Conservation (phyloP, 30 jellyfish, hydroid and myxozoan species). For the Hydractinia symbiolongicarpus region DNA sequence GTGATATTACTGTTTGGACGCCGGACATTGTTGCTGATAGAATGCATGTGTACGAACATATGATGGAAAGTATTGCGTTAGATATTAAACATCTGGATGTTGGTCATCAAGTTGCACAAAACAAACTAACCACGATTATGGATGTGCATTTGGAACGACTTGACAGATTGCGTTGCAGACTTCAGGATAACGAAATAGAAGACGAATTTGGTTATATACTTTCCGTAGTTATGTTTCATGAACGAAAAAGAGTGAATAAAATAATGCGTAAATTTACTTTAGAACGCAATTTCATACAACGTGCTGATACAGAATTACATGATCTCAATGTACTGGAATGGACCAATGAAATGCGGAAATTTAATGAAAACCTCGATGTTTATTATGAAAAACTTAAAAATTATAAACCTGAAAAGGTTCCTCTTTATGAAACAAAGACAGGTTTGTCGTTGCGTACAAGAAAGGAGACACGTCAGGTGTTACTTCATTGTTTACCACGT, state of each 20-base stretch:
- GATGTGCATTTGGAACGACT: constrained; percentile 23
- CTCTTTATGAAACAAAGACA: constrained; percentile 51
- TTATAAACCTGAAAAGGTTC: constrained; percentile 54
- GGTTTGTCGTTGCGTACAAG: constrained; percentile 69
- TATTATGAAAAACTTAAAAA: constrained; percentile 33
- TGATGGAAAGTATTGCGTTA: constrained; percentile 45
- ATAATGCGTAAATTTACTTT: constrained; percentile 35
- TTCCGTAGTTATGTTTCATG: constrained; percentile 54
- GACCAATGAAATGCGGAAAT: constrained; percentile 38
- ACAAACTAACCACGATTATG: background rate
- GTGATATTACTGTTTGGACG: constrained; percentile 65
- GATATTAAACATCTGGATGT: constrained; percentile 31
- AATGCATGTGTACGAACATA: constrained; percentile 14
- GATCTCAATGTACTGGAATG: constrained; percentile 35
- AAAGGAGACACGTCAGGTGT: constrained; percentile 69
- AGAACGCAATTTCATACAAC: constrained; percentile 49
- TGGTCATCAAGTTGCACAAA: background rate
- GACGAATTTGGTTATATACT: constrained; percentile 45
- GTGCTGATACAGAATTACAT: constrained; percentile 58
- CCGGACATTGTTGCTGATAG: constrained; percentile 62
- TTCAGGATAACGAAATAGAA: constrained; percentile 49
- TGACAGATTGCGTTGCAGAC: constrained; percentile 9
- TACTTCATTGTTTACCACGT: constrained; percentile 74
- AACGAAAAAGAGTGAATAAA: constrained; percentile 48
- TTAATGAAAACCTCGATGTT: constrained; percentile 35